phyloP scores from a whole-genome alignment of 2,888 invertebrate species.

The Pheosia gnoma region DNA sequence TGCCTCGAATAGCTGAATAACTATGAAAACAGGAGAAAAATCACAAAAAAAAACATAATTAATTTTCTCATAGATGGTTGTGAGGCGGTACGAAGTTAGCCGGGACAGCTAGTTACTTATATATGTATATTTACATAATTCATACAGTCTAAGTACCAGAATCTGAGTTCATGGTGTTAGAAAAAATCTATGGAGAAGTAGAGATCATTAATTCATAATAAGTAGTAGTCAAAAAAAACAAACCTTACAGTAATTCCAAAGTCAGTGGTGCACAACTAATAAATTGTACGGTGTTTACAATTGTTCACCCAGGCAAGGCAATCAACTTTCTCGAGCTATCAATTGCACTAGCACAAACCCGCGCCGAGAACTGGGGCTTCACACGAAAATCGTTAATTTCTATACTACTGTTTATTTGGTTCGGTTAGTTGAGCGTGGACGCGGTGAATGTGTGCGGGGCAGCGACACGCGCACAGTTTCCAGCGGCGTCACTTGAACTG shows the following conservation, averaged over 20 bases:
- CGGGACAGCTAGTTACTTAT: no score
- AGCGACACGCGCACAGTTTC: conserved; percentile 59
- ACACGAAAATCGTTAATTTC: conserved; percentile 46
- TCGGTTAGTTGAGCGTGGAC: conserved; percentile 35
- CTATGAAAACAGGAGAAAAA: no score
- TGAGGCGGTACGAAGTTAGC: no score
- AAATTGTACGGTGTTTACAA: conserved; percentile 48
- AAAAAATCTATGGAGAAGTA: no score
- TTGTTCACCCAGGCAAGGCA: conserved; percentile 51
- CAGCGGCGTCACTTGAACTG: conserved; percentile 62
- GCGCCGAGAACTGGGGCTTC: conserved; percentile 39
- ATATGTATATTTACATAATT: no score
- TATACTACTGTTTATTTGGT: conserved; percentile 36
- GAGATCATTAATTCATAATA: conserved; percentile 16
- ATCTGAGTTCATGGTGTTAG: no score
- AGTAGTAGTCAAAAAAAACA: conserved; percentile 38
- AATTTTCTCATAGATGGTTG: no score
- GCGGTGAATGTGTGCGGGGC: conserved; percentile 15
- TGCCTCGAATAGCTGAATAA: no score
- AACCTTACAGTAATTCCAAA: conserved; percentile 72
- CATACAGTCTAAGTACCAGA: no score
- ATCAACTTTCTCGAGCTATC: conserved; percentile 58
- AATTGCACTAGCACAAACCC: conserved; percentile 57
- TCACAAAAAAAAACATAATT: no score
- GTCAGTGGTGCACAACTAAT: conserved; percentile 51